Conservation (phyloP, 2,888 invertebrate species). For the Scaptomyza caliginosa region DNA sequence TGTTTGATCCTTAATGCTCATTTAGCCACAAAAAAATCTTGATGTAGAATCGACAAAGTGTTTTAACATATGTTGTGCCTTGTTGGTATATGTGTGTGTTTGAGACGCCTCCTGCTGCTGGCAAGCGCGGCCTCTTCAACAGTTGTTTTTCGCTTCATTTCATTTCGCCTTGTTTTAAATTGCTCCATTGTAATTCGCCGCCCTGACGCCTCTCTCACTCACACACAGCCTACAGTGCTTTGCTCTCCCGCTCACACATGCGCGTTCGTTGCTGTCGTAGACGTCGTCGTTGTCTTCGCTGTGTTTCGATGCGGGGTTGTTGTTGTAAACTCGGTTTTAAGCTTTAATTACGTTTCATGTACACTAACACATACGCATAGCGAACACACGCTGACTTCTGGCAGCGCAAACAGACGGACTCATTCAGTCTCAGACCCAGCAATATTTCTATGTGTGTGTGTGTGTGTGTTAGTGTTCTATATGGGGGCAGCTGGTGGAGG, state of each 20-base stretch:
- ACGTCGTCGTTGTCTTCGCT: slow-evolving; percentile 30
- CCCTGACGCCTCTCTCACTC: slow-evolving; percentile 8
- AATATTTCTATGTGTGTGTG: slow-evolving; percentile 19
- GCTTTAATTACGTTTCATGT: slow-evolving; percentile 75
- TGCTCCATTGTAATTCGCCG: slow-evolving; percentile 2
- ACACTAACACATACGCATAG: slow-evolving; percentile 18
- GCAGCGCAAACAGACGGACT: slow-evolving; percentile 59
- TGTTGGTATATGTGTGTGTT: slow-evolving; percentile 2
- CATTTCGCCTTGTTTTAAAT: slow-evolving; percentile 1
- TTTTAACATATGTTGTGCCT: not conserved
- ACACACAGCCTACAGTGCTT: slow-evolving; percentile 22
- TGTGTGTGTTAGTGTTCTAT: slow-evolving; percentile 28
- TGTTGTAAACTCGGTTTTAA: slow-evolving; percentile 78
- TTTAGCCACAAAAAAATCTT: not conserved
- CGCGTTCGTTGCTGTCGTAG: slow-evolving; percentile 40
- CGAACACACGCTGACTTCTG: slow-evolving; percentile 18
- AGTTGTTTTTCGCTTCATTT: slow-evolving; percentile 10
- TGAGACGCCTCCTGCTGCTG: slow-evolving; percentile 43
- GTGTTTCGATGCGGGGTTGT: slow-evolving; percentile 55
- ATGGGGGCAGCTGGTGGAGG: slow-evolving; percentile 35
- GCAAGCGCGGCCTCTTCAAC: slow-evolving; percentile 25
- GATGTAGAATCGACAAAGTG: not conserved
- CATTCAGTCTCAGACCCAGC: slow-evolving; percentile 56
- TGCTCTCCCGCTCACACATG: slow-evolving; percentile 56
- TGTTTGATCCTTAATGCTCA: slow-evolving; percentile 3